A percentile compares a stretch with the other conserved stretches of the same genome.
phyloP scores from a whole-genome alignment of 2,113 vertebrate genomes.

The Enhydra lutris region DNA sequence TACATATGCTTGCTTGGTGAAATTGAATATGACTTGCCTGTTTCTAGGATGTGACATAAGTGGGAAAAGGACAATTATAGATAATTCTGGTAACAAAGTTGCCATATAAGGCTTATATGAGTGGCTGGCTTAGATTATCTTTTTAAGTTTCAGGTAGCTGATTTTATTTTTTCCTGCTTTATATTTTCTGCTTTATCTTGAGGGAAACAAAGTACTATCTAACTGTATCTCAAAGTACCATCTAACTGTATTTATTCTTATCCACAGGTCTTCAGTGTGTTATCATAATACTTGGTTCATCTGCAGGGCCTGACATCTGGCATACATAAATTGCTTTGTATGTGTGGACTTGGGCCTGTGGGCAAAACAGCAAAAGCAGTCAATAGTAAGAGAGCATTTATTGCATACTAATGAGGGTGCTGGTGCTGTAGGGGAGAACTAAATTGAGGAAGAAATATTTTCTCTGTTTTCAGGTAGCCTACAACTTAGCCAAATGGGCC shows the following conservation, averaged over 20 bases:
- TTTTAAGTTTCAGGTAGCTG: not conserved
- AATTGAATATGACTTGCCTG: slow-evolving; percentile 35
- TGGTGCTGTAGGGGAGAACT: not conserved
- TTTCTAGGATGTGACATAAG: slow-evolving; percentile 47
- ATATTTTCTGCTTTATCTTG: not conserved
- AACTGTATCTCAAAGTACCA: not conserved
- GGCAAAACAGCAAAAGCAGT: slow-evolving; percentile 2
- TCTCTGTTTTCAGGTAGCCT: not conserved
- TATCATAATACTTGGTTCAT: not conserved
- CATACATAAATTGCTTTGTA: slow-evolving; percentile 34
- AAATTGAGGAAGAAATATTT: slow-evolving; percentile 25
- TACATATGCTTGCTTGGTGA: slow-evolving; percentile 57
- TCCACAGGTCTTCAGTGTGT: not conserved
- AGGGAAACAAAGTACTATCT: not conserved
- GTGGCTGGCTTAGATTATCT: not conserved
- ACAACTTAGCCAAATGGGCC: not conserved
- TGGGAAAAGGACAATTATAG: slow-evolving; percentile 52
- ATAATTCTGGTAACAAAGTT: not conserved
- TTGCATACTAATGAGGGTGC: not conserved
- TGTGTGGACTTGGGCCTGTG: not conserved
- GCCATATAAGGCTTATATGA: not conserved
- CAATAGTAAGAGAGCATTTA: not conserved
- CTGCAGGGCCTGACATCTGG: not conserved
- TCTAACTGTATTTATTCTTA: slow-evolving; percentile 5
- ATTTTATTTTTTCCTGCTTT: not conserved